phyloP scores from a whole-genome alignment of 2,113 vertebrate genomes.

The Axis porcinus region DNA sequence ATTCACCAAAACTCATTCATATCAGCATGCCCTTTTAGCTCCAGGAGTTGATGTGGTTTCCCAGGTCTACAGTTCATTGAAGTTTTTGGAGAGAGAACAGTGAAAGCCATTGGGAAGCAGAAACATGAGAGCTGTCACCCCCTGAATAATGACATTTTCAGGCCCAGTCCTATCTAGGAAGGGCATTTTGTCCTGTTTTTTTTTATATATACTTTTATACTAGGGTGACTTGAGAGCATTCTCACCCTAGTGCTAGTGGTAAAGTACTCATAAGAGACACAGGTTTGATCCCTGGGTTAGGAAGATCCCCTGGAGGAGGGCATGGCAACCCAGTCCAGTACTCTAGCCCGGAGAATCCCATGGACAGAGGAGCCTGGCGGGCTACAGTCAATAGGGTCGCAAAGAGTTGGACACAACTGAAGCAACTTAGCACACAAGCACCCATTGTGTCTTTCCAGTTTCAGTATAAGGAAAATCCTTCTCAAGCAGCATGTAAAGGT shows the following conservation, averaged over 20 bases:
- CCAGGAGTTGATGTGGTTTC: background rate
- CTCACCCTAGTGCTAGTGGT: background rate
- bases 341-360: background rate
- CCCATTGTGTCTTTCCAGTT: background rate
- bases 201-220: background rate
- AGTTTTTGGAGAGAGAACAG: background rate
- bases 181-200: background rate
- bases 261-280: background rate
- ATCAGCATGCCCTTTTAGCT: background rate
- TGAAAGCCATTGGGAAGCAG: background rate
- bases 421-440: background rate
- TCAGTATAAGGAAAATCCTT: background rate
- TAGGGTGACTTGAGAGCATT: background rate
- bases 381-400: background rate
- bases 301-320: background rate
- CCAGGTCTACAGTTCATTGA: background rate
- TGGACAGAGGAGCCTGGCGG: background rate
- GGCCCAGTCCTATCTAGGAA: background rate
- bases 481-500: background rate
- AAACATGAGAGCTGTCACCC: background rate
- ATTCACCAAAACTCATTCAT: background rate
- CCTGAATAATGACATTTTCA: background rate
- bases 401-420: background rate
- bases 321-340: background rate
- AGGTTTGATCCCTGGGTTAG: background rate